phyloP scores from a whole-genome alignment of 1,140 invertebrate genomes.

The Neodiprion pinetum region DNA sequence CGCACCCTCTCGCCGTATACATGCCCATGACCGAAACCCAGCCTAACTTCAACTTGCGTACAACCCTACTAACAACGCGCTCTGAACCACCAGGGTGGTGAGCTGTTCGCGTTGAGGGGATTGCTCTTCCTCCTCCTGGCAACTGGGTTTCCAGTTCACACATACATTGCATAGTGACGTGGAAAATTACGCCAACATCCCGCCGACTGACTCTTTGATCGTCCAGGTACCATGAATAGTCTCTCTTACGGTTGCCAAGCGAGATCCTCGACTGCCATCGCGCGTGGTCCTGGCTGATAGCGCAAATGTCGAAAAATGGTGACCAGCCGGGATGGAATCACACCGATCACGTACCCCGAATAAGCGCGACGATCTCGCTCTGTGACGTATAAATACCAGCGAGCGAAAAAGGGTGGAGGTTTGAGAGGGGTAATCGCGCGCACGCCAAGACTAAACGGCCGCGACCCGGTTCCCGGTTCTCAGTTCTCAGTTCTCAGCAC shows the following conservation, averaged over 20 bases:
- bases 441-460: background rate
- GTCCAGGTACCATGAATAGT: no score
- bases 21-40: background rate
- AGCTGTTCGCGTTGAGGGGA: no score
- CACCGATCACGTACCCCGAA: no score
- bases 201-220: no score
- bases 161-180: no score
- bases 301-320: background rate
- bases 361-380: no score
- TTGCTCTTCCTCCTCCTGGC: constrained; percentile 14
- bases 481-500: background rate
- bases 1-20: constrained; percentile 55
- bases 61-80: constrained; percentile 13
- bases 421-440: background rate
- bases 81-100: background rate
- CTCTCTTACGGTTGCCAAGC: background rate
- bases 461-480: background rate
- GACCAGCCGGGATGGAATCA: background rate
- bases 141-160: background rate
- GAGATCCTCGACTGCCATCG: background rate
- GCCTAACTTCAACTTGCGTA: background rate
- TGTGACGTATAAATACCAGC: no score
- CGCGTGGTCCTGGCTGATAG: background rate
- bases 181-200: no score
- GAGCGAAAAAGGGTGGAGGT: background rate